Percentiles rank a stretch among this genome's conserved stretches.
These are phyloP conservation scores for Orientallactaga bullata DNA, from an alignment of 2,113 vertebrate genomes.

Conservation along the genomic window DNA sequence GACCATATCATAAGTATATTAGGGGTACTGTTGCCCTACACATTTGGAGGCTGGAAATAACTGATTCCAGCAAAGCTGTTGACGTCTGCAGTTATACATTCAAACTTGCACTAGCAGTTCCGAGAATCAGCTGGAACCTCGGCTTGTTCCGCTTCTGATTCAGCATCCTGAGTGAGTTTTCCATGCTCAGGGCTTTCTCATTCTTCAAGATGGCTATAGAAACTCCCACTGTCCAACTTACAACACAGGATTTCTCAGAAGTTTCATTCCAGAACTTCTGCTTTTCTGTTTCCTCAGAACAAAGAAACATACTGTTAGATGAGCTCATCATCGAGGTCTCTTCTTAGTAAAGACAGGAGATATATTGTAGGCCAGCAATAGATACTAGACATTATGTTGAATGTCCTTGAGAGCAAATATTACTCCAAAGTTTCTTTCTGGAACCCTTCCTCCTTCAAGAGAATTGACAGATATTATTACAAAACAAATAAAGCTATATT, in stretches of 20 bases:
- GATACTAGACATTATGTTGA: background rate
- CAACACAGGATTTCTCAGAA: background rate
- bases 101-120: background rate
- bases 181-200: background rate
- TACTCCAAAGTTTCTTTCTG: background rate
- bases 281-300: slow-evolving; percentile 5
- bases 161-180: background rate
- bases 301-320: background rate
- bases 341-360: background rate
- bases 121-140: background rate
- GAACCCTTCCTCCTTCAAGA: background rate
- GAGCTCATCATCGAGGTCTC: background rate
- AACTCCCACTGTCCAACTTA: background rate
- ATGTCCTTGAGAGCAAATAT: background rate
- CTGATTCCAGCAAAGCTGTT: background rate
- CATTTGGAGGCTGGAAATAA: background rate
- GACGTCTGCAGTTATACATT: background rate
- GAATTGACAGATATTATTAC: slow-evolving; percentile 17
- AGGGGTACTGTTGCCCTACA: background rate
- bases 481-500: background rate
- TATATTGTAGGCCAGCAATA: background rate
- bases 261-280: background rate
- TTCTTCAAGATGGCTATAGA: background rate
- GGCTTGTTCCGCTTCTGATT: background rate
- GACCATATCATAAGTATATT: background rate